Evolutionary conservation across 2,113 vertebrate genomes (phyloP), one percentile per base, ranked within the genome.

Genomic region (Engystomops pustulosus): DNA sequence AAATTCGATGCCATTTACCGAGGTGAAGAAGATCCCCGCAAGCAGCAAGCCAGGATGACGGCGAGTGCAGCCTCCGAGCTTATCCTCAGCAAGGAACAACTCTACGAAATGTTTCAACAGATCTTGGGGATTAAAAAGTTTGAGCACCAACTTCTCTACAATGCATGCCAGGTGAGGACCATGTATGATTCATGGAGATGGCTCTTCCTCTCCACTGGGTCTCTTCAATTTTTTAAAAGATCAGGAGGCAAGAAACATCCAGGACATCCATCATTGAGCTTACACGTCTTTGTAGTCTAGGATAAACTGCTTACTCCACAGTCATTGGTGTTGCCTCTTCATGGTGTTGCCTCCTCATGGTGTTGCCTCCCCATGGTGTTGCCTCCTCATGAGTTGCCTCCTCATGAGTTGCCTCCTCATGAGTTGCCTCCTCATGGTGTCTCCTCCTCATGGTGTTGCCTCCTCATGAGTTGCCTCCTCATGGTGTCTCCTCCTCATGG

Each of bases 41-140:
- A 98, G 87, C 97, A 98, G 17, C 98, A 99, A 89, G 97, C 98
- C 89, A 93, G 97, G 30, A 94, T 99, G 95, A 98, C 97, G 0
- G 96, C 97, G 0, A 99, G 97, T 0, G 97, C 98, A 0, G 97
- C 98, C 85, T 99, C 98, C 0, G 98, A 99, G 90, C 96, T 99
- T 88, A 99, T 99, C 88, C 96, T 99, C 86, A 99, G 98, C 93
- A 99, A 99, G 87, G 98, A 99, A 89, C 98, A 99, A 81, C 95
- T 99, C 74, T 99, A 99, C 0, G 98, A 99, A 90, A 99, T 99
- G 98, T 99, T 99, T 91, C 98, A 99, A 90, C 95, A 96, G 84
- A 99, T 99, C 88, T 90, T 99, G 41, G 98, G 98, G 38, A 96
- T 99, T 91, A 99, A 99, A 93, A 99, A 99, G 80, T 99, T 99